Evolutionary conservation across 2,888 invertebrate species (phyloP), one percentile per base, ranked within the genome.

Genomic region (Catocala nupta): DNA sequence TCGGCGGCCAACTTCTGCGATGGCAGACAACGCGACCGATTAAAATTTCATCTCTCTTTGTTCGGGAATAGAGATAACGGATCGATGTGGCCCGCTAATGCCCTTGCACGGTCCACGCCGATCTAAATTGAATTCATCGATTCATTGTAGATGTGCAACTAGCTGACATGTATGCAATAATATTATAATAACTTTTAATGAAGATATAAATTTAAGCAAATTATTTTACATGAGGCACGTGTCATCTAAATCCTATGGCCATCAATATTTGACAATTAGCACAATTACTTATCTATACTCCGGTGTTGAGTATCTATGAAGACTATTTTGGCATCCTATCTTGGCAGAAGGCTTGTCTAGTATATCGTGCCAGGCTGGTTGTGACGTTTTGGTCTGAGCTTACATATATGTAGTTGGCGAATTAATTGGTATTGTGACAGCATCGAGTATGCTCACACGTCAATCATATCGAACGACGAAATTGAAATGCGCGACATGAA

Each of bases 11-110:
- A 87, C 87, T 90, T 89, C 87, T 80, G 80, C 84, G 84, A 85
- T 82, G 83, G 85, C 84, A 89, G 90, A 89, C 89, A 85, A 86
- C 86, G 85, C 86, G 86, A 87, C 88, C 90, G 89, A 93, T 93
- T 93, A 93, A 93, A 93, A 89, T 92, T 93, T 93, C 92, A 93
- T 91, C 85, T 86, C 90, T 89, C 90, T 90, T 90, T 90, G 92
- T 92, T 87, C 87, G 82, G 80, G 75, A 85, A 81, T 85, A 84
- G 83, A 86, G 88, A 89, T 89, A 89, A 84, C 87, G 82, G 90
- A 91, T 91, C 91, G 89, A 90, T 91, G 82, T 82, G 80, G 81
- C 77, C 83, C 81, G 84, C 86, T 91, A 89, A 89, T 89, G 84
- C 84, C 78, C 76, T 75, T 81, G 85, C 80, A 85, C 82, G 80